phyloP scores from a whole-genome alignment of 1,140 invertebrate species.

The Caerostris darwini region DNA sequence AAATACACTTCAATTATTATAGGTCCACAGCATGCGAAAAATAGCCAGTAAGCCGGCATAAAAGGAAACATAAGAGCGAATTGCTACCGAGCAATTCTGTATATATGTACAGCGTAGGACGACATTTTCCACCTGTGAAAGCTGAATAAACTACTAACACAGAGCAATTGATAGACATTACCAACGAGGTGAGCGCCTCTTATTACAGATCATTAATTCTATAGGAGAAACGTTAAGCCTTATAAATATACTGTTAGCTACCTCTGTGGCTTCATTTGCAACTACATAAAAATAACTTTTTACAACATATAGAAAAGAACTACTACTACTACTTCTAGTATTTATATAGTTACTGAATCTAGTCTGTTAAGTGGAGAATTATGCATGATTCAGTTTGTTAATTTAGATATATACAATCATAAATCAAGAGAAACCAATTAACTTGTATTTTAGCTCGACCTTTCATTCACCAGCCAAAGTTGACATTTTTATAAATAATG shows the following conservation, averaged over 20 bases:
- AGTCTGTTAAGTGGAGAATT: too few species aligned
- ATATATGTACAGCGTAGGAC: not conserved
- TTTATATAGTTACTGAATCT: too few species aligned
- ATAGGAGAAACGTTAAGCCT: not conserved
- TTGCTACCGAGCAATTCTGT: not conserved
- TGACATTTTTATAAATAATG: too few species aligned
- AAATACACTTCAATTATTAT: not conserved
- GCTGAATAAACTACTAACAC: not conserved
- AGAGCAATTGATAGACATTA: not conserved
- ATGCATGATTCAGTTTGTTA: too few species aligned
- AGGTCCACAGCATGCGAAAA: not conserved
- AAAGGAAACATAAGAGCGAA: not conserved
- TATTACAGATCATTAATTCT: slow-evolving; percentile 24
- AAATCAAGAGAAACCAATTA: too few species aligned
- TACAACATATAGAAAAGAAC: too few species aligned
- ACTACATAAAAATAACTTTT: not conserved
- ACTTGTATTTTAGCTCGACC: too few species aligned
- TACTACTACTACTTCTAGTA: too few species aligned
- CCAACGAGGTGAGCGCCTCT: not conserved
- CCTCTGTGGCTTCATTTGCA: not conserved
- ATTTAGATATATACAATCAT: too few species aligned
- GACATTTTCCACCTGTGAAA: not conserved
- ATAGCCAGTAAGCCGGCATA: not conserved
- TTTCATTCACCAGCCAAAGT: too few species aligned
- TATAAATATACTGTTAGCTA: not conserved